phyloP scores from a whole-genome alignment of 2,797 vertebrate species.

The Vireo griseus region DNA sequence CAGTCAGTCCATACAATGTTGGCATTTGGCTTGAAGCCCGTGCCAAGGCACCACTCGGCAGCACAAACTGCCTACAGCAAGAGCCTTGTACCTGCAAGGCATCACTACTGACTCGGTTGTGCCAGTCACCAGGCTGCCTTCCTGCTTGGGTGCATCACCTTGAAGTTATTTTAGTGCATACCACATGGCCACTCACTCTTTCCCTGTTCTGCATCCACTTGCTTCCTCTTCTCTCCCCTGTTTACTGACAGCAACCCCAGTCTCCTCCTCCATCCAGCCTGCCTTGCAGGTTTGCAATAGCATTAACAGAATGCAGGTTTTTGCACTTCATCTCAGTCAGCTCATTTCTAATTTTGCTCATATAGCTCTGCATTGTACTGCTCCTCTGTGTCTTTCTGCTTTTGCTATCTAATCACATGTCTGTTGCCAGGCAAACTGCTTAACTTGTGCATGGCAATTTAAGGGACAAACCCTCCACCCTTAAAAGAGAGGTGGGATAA shows the following conservation, averaged over 20 bases:
- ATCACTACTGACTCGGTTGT: background rate
- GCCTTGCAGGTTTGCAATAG: background rate
- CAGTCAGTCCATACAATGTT: accelerated
- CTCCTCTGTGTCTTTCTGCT: background rate
- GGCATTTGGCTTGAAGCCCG: accelerated
- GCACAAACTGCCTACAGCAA: background rate
- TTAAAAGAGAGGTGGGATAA: background rate
- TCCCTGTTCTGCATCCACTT: background rate
- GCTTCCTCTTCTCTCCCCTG: background rate
- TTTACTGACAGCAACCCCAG: background rate
- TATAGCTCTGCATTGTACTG: background rate
- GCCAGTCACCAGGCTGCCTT: background rate
- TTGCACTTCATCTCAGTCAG: background rate
- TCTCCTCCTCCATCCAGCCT: background rate
- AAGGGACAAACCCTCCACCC: background rate
- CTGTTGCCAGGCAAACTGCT: background rate
- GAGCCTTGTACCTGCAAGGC: background rate
- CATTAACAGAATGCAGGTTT: background rate
- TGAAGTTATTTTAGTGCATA: background rate
- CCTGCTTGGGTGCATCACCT: background rate
- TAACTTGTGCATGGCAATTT: background rate
- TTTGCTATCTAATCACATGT: background rate
- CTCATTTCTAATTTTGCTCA: background rate
- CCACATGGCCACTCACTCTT: background rate
- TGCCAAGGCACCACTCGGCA: background rate